phyloP scores from a whole-genome alignment of 2,888 invertebrate genomes.

The Petrolisthes manimaculis region DNA sequence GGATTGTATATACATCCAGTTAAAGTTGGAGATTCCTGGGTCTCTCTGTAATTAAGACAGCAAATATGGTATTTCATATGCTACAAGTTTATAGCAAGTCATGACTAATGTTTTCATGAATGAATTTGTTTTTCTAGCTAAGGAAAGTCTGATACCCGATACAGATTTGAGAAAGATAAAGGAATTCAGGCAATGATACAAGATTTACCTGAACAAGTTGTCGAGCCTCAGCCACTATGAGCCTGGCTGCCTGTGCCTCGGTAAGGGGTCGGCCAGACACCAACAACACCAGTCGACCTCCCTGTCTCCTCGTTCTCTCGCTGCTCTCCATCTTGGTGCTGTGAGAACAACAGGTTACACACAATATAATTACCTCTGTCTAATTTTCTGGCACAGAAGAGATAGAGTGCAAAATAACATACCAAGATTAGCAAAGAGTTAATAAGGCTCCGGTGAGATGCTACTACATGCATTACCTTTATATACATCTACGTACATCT shows the following conservation, averaged over 20 bases:
- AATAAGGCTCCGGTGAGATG: neutral
- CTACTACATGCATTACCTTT: neutral
- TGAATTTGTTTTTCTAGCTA: no score
- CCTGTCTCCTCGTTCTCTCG: neutral
- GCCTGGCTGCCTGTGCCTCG: slow-evolving; percentile 83
- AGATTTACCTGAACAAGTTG: slow-evolving; percentile 73
- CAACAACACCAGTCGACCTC: neutral
- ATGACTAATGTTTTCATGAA: neutral
- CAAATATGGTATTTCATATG: neutral
- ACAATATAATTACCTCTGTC: neutral
- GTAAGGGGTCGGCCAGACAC: slow-evolving; percentile 70
- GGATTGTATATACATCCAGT: slow-evolving; percentile 73
- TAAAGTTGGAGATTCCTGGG: slow-evolving; percentile 79
- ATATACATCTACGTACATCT: neutral
- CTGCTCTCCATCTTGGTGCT: slow-evolving; percentile 36
- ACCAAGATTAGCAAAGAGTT: neutral
- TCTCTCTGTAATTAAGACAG: slow-evolving; percentile 75
- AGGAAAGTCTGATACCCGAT: no score
- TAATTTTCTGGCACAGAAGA: neutral
- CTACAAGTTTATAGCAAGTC: neutral
- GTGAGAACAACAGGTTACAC: neutral
- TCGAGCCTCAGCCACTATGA: slow-evolving; percentile 84
- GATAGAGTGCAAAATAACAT: neutral
- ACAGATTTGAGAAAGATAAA: no score
- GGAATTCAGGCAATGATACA: no score